Evolutionary conservation across 2,113 vertebrate species (phyloP).

Genomic region (Butorides virescens): DNA sequence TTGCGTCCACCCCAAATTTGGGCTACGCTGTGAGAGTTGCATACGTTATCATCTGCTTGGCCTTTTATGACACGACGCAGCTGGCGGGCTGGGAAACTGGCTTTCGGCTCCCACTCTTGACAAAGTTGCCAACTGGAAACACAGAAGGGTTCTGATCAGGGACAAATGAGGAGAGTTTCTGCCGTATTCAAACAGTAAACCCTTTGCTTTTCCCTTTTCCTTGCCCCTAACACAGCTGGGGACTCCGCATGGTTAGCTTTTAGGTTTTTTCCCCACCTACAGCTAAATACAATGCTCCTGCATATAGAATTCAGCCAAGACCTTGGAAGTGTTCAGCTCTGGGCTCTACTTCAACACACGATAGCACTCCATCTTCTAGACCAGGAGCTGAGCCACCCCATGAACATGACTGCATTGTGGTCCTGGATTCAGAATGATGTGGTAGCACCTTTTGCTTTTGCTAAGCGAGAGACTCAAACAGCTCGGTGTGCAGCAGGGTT

Average conservation of each 20-base stretch:
- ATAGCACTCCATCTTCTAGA: neutral
- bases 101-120: constrained; percentile 2
- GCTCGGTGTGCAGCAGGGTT: too few species aligned
- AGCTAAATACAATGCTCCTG: neutral
- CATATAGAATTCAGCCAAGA: neutral
- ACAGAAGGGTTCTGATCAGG: neutral
- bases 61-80: neutral
- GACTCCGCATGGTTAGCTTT: neutral
- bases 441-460: neutral
- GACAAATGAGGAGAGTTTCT: neutral
- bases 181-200: neutral
- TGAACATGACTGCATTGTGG: accelerated
- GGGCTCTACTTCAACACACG: neutral
- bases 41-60: neutral
- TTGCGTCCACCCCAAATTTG: neutral
- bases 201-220: neutral
- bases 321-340: neutral
- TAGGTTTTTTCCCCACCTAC: neutral
- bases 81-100: neutral
- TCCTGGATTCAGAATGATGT: neutral
- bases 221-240: neutral
- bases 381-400: neutral
- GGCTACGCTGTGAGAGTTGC: neutral
- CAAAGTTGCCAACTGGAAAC: neutral
- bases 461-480: neutral